phyloP scores from a whole-genome alignment of 2,113 vertebrate genomes.

The Aythya baeri region DNA sequence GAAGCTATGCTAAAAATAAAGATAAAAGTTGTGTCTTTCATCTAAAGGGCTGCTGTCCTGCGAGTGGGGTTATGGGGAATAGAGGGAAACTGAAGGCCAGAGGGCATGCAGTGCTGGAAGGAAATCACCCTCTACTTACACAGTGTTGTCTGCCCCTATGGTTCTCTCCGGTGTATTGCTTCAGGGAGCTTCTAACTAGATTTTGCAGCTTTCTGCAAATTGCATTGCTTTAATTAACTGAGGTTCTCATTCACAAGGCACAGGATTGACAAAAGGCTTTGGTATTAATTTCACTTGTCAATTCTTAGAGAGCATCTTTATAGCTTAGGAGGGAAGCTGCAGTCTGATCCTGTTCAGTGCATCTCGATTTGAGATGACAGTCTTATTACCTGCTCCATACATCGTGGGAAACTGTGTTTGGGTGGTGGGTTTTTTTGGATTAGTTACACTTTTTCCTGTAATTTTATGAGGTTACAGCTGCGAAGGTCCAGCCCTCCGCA shows the following conservation, averaged over 20 bases:
- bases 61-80: not conserved
- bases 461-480: not conserved
- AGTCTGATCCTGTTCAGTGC: not conserved
- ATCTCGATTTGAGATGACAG: not conserved
- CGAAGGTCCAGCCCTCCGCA: not conserved
- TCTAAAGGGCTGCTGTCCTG: not conserved
- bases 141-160: not conserved
- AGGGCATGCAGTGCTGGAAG: not conserved
- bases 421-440: no score
- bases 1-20: not conserved
- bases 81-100: not conserved
- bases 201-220: not conserved
- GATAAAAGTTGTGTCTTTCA: not conserved
- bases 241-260: not conserved
- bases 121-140: not conserved
- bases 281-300: not conserved
- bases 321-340: not conserved
- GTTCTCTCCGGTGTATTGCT: not conserved
- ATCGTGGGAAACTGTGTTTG: accelerated
- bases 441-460: not conserved
- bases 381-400: not conserved
- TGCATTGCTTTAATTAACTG: not conserved
- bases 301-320: not conserved
- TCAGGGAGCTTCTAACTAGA: not conserved
- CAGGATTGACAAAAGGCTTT: not conserved